A percentile compares a stretch with the other conserved stretches of the same genome.
Evolutionary conservation across 2,888 invertebrate species (phyloP).

Genomic region (Hydriomena furcata): DNA sequence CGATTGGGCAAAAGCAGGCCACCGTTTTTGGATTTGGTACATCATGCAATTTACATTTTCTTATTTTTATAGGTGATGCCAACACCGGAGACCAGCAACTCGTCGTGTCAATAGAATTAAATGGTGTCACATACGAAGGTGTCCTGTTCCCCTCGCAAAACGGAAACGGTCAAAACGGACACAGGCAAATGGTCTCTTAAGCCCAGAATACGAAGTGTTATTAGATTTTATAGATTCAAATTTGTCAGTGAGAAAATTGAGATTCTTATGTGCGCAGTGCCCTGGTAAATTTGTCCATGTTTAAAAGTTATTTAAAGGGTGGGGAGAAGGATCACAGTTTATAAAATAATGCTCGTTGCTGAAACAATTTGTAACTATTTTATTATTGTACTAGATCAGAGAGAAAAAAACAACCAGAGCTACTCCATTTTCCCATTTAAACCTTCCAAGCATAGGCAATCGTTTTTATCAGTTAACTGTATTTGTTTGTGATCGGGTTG

Average conservation of each 20-base stretch:
- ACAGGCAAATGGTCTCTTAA: constrained; percentile 78
- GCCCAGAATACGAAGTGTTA: constrained; percentile 27
- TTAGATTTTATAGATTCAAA: constrained; percentile 30
- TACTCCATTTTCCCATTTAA: constrained; percentile 28
- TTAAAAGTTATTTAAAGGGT: constrained; percentile 26
- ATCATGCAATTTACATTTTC: no score
- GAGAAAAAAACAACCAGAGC: not conserved
- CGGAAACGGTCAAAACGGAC: constrained; percentile 69
- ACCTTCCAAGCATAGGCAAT: constrained; percentile 42
- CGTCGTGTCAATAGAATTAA: constrained; percentile 97
- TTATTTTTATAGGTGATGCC: constrained; percentile 87
- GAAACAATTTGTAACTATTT: not conserved
- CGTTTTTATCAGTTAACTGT: constrained; percentile 17
- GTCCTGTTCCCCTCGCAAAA: constrained; percentile 88
- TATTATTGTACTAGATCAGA: not conserved
- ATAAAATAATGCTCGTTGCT: not conserved
- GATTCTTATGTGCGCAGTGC: constrained; percentile 30
- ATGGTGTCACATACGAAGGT: constrained; percentile 97
- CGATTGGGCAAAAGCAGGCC: not conserved
- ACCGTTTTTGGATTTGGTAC: no score
- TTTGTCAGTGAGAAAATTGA: constrained; percentile 28
- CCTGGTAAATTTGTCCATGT: constrained; percentile 45
- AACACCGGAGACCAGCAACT: constrained; percentile 93
- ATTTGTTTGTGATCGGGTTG: constrained; percentile 26
- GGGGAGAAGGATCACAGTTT: constrained; percentile 18